Percentiles rank a stretch among this genome's conserved stretches.
phyloP scores from a whole-genome alignment of 2,113 vertebrate species.

The Ceyx cyanopectus region DNA sequence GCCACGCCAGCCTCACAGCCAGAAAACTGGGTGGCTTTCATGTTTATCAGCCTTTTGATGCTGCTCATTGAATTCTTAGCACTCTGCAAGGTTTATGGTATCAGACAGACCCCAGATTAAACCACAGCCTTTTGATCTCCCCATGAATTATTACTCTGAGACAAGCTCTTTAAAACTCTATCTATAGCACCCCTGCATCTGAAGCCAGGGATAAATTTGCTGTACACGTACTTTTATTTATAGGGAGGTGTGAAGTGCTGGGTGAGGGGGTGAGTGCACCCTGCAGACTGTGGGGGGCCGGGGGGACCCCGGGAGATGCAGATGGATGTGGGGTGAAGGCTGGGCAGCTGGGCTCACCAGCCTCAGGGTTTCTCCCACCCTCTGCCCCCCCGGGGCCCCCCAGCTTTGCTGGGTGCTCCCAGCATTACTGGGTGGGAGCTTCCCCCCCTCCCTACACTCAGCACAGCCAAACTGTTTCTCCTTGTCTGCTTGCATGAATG shows the following conservation, averaged over 20 bases:
- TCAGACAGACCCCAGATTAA: constrained; percentile 35
- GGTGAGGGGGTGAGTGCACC: neutral
- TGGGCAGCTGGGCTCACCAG: neutral
- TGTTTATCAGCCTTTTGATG: constrained; percentile 11
- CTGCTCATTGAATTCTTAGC: constrained; percentile 11
- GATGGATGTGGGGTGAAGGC: fast-evolving
- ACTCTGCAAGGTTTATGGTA: constrained; percentile 8
- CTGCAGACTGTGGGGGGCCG: fast-evolving
- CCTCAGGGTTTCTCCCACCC: neutral
- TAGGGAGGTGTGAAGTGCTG: neutral
- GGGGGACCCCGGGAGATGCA: neutral
- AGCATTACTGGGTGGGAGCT: neutral
- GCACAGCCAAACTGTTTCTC: constrained; percentile 22
- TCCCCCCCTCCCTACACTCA: neutral
- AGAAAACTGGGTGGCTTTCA: constrained; percentile 30
- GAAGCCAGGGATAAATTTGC: constrained; percentile 15
- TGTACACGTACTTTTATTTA: neutral
- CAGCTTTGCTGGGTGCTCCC: neutral
- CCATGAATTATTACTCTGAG: constrained; percentile 52
- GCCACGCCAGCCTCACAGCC: neutral
- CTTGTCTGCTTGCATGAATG: constrained; percentile 44
- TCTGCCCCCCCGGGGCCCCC: neutral
- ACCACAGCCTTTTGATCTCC: constrained; percentile 51
- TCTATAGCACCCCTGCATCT: neutral
- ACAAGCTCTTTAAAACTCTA: constrained; percentile 54